These are phyloP conservation scores for Ochotona princeps DNA, from an alignment of 2,113 vertebrate genomes.

Conservation along the genomic window DNA sequence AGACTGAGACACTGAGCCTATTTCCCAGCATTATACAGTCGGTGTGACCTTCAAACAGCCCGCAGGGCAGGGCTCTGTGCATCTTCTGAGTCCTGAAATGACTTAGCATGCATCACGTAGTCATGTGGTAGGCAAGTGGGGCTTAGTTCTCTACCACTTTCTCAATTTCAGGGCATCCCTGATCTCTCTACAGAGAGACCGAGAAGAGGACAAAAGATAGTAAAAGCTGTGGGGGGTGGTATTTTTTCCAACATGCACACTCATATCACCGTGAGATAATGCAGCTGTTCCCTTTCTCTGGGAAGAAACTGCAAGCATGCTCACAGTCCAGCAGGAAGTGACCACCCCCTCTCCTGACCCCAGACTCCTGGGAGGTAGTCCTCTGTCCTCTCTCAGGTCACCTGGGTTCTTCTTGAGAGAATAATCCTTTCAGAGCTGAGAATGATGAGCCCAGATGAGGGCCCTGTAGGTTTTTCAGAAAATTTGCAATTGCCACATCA, in stretches of 20 bases:
- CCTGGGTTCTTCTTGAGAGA: background rate
- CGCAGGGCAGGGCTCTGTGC: background rate
- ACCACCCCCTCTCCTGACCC: background rate
- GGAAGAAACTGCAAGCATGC: background rate
- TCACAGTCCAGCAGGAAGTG: background rate
- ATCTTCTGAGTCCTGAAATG: slow-evolving; percentile 44
- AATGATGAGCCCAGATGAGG: background rate
- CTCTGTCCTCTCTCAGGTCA: background rate
- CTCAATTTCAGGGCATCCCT: slow-evolving; percentile 63
- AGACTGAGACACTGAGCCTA: background rate
- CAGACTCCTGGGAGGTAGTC: background rate
- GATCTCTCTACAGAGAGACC: slow-evolving; percentile 26
- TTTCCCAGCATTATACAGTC: slow-evolving; percentile 54
- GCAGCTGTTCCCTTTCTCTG: slow-evolving; percentile 21
- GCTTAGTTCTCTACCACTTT: slow-evolving; percentile 33
- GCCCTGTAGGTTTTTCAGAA: background rate
- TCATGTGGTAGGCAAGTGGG: background rate
- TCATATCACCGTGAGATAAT: background rate
- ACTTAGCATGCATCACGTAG: slow-evolving; percentile 16
- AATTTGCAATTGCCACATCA: background rate
- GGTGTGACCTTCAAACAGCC: slow-evolving; percentile 53
- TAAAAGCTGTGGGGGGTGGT: background rate
- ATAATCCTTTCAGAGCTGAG: background rate
- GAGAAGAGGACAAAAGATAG: background rate
- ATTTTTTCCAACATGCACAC: slow-evolving; percentile 11